Evolutionary conservation across 2,797 vertebrate species (phyloP).

Genomic region (Lepus oiostolus): DNA sequence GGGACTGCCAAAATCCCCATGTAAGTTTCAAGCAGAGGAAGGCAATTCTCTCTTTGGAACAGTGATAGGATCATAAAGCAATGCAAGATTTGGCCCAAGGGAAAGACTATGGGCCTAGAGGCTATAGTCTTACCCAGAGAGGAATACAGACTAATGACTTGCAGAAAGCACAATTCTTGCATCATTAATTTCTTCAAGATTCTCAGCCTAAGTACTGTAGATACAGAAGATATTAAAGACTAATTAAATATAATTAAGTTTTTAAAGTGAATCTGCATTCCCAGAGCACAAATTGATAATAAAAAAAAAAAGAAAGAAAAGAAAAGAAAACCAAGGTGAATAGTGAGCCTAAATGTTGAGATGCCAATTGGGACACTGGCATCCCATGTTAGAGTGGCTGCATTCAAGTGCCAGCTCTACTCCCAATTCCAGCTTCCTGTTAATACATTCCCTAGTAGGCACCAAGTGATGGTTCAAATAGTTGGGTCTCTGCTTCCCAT

Average conservation of each 20-base stretch:
- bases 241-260: constrained; percentile 57
- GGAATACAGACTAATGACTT: neutral
- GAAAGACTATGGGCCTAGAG: neutral
- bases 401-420: too few relatives aligned
- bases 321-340: too few relatives aligned
- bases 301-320: neutral
- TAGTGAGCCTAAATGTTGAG: too few relatives aligned
- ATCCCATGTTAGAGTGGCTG: too few relatives aligned
- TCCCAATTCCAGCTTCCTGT: too few relatives aligned
- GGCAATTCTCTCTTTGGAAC: neutral
- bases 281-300: constrained; percentile 14
- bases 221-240: neutral
- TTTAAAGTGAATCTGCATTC: constrained; percentile 36
- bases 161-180: neutral
- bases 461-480: too few relatives aligned
- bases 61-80: neutral
- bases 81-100: neutral
- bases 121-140: neutral
- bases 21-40: neutral
- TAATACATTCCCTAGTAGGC: too few relatives aligned
- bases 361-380: too few relatives aligned
- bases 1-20: neutral
- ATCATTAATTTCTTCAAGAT: neutral
- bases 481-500: too few relatives aligned
- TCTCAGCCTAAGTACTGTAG: neutral